Conservation (phyloP, 2,797 vertebrate species). For the Sebastes dallii region DNA sequence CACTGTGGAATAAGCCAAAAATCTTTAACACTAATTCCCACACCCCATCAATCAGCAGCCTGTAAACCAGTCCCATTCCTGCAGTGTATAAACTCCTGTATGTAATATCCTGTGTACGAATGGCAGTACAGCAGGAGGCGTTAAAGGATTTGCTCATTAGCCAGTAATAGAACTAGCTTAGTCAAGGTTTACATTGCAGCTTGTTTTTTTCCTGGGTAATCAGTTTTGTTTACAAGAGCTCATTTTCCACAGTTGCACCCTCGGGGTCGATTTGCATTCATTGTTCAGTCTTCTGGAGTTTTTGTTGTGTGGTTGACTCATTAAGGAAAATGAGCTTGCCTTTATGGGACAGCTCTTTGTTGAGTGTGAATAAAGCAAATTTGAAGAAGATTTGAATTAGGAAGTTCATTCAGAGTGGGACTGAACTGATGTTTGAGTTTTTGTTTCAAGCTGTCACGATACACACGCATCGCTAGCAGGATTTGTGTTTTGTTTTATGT, state of each 20-base stretch:
- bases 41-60: slow-evolving; percentile 56
- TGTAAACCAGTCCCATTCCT: slow-evolving; percentile 27
- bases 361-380: slow-evolving; percentile 34
- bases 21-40: slow-evolving; percentile 75
- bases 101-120: slow-evolving; percentile 1
- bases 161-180: slow-evolving; percentile 47
- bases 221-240: slow-evolving; percentile 68
- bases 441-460: slow-evolving; percentile 1
- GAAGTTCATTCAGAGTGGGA: slow-evolving; percentile 23
- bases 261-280: slow-evolving; percentile 52
- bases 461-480: not conserved
- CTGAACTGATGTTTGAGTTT: slow-evolving; percentile 24
- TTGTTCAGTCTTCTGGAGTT: slow-evolving; percentile 54
- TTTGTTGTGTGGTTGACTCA: slow-evolving; percentile 52
- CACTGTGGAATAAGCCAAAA: slow-evolving; percentile 61
- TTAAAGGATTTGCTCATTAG: slow-evolving; percentile 52
- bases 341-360: slow-evolving; percentile 46
- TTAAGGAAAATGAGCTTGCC: slow-evolving; percentile 53
- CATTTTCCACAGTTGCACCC: slow-evolving; percentile 57
- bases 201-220: slow-evolving; percentile 47
- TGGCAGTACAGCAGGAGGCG: not conserved
- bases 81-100: slow-evolving; percentile 35
- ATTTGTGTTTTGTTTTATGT: slow-evolving; percentile 8
- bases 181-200: slow-evolving; percentile 64
- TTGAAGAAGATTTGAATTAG: slow-evolving; percentile 30